Conservation (phyloP, 2,888 invertebrate species). For the Anarsia innoxiella region DNA sequence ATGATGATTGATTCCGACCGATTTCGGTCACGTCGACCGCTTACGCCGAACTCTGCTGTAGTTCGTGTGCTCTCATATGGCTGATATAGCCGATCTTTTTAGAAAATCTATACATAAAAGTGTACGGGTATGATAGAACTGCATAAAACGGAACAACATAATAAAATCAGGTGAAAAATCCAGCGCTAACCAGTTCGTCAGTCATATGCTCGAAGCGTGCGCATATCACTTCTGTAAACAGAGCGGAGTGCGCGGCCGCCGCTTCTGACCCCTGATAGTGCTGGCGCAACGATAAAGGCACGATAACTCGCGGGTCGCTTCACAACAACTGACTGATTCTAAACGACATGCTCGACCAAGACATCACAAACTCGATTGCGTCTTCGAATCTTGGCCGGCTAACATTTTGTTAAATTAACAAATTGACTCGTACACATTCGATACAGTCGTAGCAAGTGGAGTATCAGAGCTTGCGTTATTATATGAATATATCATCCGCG, state of each 20-base stretch:
- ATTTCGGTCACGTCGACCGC: too few species aligned
- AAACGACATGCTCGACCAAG: slow-evolving; percentile 14
- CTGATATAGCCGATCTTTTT: too few species aligned
- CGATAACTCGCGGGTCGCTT: slow-evolving; percentile 27
- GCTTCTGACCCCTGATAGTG: slow-evolving; percentile 55
- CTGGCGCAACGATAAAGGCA: slow-evolving; percentile 31
- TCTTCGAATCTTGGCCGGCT: neutral
- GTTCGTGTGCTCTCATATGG: too few species aligned
- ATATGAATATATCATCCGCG: too few species aligned
- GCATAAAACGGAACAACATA: too few species aligned
- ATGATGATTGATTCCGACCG: too few species aligned
- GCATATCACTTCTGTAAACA: slow-evolving; percentile 46
- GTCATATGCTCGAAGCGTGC: slow-evolving; percentile 61
- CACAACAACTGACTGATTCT: slow-evolving; percentile 26
- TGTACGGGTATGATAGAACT: too few species aligned
- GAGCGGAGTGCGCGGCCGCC: slow-evolving; percentile 42
- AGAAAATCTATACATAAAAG: too few species aligned
- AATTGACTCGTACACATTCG: slow-evolving; percentile 3
- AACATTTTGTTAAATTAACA: neutral
- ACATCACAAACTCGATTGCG: neutral
- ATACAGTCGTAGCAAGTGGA: too few species aligned
- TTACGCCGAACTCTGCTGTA: too few species aligned
- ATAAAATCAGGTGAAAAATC: slow-evolving; percentile 5
- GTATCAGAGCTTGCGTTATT: too few species aligned
- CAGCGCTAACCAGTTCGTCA: slow-evolving; percentile 13